Conservation (phyloP, 2,888 invertebrate species). For the Mylabris sibirica region DNA sequence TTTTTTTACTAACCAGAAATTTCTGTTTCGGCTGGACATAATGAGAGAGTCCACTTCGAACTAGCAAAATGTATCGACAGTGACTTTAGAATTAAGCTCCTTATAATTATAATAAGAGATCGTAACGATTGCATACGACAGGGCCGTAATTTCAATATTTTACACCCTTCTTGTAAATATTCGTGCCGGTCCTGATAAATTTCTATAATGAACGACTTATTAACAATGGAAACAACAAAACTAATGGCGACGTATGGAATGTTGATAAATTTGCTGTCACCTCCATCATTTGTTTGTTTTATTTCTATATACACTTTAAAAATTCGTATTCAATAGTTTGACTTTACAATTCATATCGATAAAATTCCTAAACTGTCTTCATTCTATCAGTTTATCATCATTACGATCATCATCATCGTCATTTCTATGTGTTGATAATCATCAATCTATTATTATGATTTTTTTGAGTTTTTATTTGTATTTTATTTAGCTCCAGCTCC, state of each 20-base stretch:
- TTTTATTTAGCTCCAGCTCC: not conserved
- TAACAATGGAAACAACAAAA: not conserved
- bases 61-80: too few relatives aligned
- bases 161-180: too few relatives aligned
- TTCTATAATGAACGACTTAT: not conserved
- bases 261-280: conserved; percentile 5
- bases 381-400: not conserved
- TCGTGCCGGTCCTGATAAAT: not conserved
- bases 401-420: conserved; percentile 3
- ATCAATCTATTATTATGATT: conserved; percentile 10
- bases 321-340: not conserved
- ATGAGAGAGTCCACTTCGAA: too few relatives aligned
- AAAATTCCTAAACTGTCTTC: conserved; percentile 1
- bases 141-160: too few relatives aligned
- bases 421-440: not conserved
- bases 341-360: not conserved
- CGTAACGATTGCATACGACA: too few relatives aligned
- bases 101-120: too few relatives aligned
- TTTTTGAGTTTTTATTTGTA: not conserved
- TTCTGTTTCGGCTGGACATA: too few relatives aligned
- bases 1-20: too few relatives aligned
- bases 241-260: not conserved
- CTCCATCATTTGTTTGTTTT: not conserved
- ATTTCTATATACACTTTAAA: not conserved
- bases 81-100: too few relatives aligned